These are phyloP conservation scores for Thaumetopoea pityocampa DNA, from an alignment of 1,140 invertebrate species.

Conservation along the genomic window DNA sequence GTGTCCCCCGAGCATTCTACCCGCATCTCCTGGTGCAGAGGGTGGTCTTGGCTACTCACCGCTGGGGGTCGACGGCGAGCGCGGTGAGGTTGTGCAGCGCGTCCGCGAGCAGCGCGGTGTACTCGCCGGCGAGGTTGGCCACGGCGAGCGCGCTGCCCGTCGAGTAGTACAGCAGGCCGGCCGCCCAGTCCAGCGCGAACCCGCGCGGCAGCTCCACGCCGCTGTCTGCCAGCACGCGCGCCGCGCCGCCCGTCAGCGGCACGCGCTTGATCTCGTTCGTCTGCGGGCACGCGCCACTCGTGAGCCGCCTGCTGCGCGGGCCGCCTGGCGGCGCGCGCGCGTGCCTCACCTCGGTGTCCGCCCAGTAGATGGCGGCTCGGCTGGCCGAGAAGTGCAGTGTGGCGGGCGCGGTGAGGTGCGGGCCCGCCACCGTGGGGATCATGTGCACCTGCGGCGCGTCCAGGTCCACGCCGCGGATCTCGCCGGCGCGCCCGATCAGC, in stretches of 20 bases:
- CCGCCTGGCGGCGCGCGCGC: neutral
- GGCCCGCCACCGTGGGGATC: conserved; percentile 85
- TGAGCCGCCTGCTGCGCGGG: neutral
- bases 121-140: conserved; percentile 84
- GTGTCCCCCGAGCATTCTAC: no score
- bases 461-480: conserved; percentile 90
- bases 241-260: conserved; percentile 67
- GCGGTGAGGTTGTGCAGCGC: conserved; percentile 52
- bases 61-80: conserved; percentile 81
- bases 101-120: conserved; percentile 66
- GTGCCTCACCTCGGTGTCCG: conserved; percentile 78
- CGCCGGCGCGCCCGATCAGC: conserved; percentile 83
- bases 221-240: conserved; percentile 85
- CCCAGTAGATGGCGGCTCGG: conserved; percentile 85
- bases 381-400: conserved; percentile 83
- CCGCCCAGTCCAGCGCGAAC: conserved; percentile 85
- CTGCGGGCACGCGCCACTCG: conserved; percentile 17
- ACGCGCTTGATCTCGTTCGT: conserved; percentile 85
- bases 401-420: conserved; percentile 79
- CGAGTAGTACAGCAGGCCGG: conserved; percentile 81
- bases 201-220: conserved; percentile 80
- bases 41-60: conserved; percentile 33
- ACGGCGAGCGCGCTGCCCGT: conserved; percentile 74
- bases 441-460: conserved; percentile 84
- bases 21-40: no score